Percentiles rank a stretch among this genome's conserved stretches.
Conservation (phyloP, 2,888 invertebrate genomes). For the Eristalis tenax region DNA sequence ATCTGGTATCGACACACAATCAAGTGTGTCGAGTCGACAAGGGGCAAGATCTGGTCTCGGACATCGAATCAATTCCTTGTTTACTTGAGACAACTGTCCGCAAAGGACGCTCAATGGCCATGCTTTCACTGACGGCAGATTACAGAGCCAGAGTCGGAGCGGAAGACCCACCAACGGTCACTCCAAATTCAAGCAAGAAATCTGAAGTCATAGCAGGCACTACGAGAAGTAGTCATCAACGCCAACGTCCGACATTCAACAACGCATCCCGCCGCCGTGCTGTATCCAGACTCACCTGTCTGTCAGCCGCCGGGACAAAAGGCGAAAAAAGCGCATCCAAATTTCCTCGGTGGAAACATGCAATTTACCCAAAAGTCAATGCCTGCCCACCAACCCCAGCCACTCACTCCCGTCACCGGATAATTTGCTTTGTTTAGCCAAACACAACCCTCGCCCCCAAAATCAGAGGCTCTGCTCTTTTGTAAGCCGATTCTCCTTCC, state of each 20-base stretch:
- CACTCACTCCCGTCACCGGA: neutral
- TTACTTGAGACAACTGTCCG: too few species aligned
- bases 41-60: too few species aligned
- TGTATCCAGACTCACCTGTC: neutral
- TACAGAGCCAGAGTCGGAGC: neutral
- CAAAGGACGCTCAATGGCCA: too few species aligned
- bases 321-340: neutral
- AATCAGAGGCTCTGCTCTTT: slow-evolving; percentile 38
- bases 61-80: too few species aligned
- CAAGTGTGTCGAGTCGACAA: too few species aligned
- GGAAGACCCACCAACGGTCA: neutral
- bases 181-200: neutral
- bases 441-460: neutral
- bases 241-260: neutral
- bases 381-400: neutral
- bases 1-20: too few species aligned
- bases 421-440: slow-evolving; percentile 24
- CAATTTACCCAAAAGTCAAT: neutral
- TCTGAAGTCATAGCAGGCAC: neutral
- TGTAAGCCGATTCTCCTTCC: slow-evolving; percentile 34
- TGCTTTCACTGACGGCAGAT: too few species aligned
- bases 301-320: neutral
- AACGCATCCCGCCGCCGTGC: neutral
- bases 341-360: neutral
- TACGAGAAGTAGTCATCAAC: neutral